Conservation (phyloP, 1,140 invertebrate species). For the Parasteatoda tepidariorum region DNA sequence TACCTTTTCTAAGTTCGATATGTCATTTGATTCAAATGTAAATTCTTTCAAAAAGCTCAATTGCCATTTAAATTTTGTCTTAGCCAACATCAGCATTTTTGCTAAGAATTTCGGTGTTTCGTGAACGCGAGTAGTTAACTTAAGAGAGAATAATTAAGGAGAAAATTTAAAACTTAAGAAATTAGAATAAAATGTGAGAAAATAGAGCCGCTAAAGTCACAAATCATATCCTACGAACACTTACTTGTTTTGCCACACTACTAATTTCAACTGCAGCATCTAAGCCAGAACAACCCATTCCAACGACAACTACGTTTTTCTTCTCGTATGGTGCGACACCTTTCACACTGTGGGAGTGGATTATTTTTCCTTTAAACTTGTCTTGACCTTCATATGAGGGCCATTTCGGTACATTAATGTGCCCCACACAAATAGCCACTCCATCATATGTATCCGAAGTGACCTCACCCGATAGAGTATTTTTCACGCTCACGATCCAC, state of each 20-base stretch:
- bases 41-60: no score
- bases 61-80: no score
- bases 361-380: constrained; percentile 63
- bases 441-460: constrained; percentile 67
- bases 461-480: constrained; percentile 34
- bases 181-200: no score
- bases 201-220: no score
- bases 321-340: constrained; percentile 63
- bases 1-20: no score
- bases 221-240: no score
- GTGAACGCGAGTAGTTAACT: no score
- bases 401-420: constrained; percentile 65
- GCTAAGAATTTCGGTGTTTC: no score
- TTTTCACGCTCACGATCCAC: constrained; percentile 67
- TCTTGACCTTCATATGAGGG: constrained; percentile 64
- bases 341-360: constrained; percentile 68
- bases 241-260: constrained; percentile 46
- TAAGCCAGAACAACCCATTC: constrained; percentile 65
- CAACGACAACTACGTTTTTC: constrained; percentile 66
- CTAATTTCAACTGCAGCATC: constrained; percentile 60
- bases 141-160: no score
- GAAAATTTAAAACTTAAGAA: no score
- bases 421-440: constrained; percentile 65
- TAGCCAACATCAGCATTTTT: no score
- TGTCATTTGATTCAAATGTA: no score